phyloP scores from a whole-genome alignment of 2,888 invertebrate genomes.

The Mythimna vitellina region DNA sequence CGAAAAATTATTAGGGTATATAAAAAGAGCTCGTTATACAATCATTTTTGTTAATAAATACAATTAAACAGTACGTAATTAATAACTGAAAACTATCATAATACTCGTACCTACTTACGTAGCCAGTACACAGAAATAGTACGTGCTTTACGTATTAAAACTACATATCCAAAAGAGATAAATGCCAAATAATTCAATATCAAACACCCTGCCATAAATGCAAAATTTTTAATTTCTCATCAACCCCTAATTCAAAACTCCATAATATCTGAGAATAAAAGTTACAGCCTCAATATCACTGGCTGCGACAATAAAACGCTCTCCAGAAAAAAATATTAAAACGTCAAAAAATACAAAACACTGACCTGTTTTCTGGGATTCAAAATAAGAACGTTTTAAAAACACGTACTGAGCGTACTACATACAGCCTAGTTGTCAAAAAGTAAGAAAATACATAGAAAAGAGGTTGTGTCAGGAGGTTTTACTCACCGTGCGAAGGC shows the following conservation, averaged over 20 bases:
- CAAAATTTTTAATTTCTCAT: not conserved
- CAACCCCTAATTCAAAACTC: constrained; percentile 35
- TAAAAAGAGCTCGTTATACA: not conserved
- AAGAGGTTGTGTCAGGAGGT: constrained; percentile 14
- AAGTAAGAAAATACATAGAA: constrained; percentile 12
- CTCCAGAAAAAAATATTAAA: constrained; percentile 20
- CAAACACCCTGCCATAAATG: not conserved
- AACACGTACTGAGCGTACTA: constrained; percentile 9
- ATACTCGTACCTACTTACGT: not conserved
- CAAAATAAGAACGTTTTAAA: constrained; percentile 18
- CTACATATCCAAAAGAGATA: too few relatives aligned
- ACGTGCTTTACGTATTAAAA: not conserved
- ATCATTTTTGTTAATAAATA: not conserved
- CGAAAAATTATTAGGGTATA: not conserved
- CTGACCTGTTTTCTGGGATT: not conserved
- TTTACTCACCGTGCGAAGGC: constrained; percentile 62
- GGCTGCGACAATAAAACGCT: constrained; percentile 19
- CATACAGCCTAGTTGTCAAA: constrained; percentile 26
- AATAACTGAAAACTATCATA: not conserved
- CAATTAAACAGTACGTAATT: not conserved
- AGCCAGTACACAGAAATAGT: not conserved
- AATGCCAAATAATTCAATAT: not conserved
- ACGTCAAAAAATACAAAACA: constrained; percentile 32
- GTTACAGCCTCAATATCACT: constrained; percentile 35
- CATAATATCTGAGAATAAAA: constrained; percentile 43